Base-by-base conservation (phyloP, 2,113 vertebrate genomes). In the Solenodon paradoxus region DNA sequence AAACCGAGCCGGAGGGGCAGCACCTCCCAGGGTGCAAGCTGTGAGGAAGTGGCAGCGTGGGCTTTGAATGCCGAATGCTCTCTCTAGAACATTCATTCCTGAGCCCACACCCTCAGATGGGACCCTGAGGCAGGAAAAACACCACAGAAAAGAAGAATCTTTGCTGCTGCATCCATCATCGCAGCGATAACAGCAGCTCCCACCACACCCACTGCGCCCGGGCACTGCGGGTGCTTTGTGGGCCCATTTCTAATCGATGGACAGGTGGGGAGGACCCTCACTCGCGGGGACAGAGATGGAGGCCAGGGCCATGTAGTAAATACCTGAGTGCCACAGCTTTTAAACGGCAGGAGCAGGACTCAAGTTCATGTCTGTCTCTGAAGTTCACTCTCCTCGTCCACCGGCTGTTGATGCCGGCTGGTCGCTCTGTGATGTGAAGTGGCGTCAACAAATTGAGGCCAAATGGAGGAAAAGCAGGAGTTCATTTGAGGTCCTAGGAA, bases 161-260 rank as follows among this genome's bases (percentile, higher is more conserved):
- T n/a, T n/a, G 6, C 20, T 20, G 10, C 7, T 10, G 40, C 30
- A 51, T 22, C 7, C 3, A 28, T 10, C 9, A 16, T 11, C 1
- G 1, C 35, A 20, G 20, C 9, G 28, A 6, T 13, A 20, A 26
- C 11, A 12, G 2, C 17, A 16, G 8, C 3, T 19, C 28, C n/a
- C 20, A 4, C n/a, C 17, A 2, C 42, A 40, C 20, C 38, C 9
- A 8, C 22, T 1, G 9, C 5, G 35, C 20, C 42, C 4, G 2
- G 10, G 3, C 40, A 2, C 24, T 0, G 11, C 6, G 5, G 11
- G 16, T 22, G 49, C 42, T 42, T n/a, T 40, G 30, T 0, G 1
- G 28, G 5, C 19, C 22, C 3, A 1, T 32, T 10, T 49, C 59
- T 20, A 47, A 61, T 7, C 47, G n/a, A 11, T 15, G 13, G 42